These are phyloP conservation scores for Felis chaus DNA, from an alignment of 2,113 vertebrate species.

Conservation along the genomic window DNA sequence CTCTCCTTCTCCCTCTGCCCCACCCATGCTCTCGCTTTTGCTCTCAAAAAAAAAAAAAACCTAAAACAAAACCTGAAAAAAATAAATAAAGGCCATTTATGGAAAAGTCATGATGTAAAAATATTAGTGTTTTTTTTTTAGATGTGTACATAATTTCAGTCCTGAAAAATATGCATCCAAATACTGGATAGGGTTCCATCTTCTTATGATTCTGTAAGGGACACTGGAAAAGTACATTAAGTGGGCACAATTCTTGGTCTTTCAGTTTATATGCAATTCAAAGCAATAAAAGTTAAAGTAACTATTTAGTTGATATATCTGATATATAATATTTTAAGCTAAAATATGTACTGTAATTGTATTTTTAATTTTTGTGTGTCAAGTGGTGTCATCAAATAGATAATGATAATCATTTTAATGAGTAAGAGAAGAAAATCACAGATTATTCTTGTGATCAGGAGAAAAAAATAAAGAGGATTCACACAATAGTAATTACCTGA, in stretches of 20 bases:
- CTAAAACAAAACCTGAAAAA: no score
- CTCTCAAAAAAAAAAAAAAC: no score
- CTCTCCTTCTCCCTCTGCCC: no score
- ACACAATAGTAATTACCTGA: conserved; percentile 79
- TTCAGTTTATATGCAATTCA: not conserved
- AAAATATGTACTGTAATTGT: not conserved
- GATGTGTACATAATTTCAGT: conserved; percentile 4
- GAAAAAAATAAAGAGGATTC: conserved; percentile 76
- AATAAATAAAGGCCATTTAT: not conserved
- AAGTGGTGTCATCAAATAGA: not conserved
- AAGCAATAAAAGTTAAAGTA: conserved; percentile 3
- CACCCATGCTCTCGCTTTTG: no score
- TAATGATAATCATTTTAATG: conserved; percentile 50
- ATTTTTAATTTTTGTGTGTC: conserved; percentile 42
- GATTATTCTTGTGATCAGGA: conserved; percentile 70
- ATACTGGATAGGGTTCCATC: not conserved
- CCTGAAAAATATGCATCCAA: conserved; percentile 11
- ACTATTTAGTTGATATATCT: conserved; percentile 27
- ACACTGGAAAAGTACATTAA: not conserved
- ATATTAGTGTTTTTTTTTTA: no score
- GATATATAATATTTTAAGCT: not conserved
- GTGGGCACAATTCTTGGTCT: not conserved
- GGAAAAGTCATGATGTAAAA: not conserved
- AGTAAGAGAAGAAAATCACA: conserved; percentile 43
- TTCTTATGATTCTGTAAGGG: not conserved